Percentiles rank a stretch among this genome's conserved stretches.
Evolutionary conservation across 2,797 vertebrate species (phyloP).

Genomic region (Heliangelus exortis): DNA sequence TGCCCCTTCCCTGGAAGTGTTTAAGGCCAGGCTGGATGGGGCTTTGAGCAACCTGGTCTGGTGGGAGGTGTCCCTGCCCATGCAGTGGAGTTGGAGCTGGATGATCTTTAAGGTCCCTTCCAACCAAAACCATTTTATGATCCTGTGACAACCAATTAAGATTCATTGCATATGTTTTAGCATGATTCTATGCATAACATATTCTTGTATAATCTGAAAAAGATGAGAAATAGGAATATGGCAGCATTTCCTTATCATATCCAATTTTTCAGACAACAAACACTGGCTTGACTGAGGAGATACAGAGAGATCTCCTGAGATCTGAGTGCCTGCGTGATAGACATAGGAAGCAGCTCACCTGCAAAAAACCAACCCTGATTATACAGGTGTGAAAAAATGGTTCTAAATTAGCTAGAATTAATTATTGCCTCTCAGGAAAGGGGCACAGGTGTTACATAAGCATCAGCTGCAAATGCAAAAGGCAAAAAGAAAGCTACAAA

Average conservation of each 20-base stretch:
- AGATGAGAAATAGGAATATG: background rate
- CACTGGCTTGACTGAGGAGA: background rate
- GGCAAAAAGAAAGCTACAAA: background rate
- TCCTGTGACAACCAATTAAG: background rate
- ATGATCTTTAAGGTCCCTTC: no score
- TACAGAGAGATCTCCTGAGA: background rate
- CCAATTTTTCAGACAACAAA: background rate
- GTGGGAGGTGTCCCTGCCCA: no score
- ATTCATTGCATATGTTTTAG: background rate
- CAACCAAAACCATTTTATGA: no score
- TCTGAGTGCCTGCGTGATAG: background rate
- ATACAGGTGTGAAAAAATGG: background rate
- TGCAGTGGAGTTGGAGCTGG: no score
- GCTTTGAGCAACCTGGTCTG: no score
- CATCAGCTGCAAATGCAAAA: background rate
- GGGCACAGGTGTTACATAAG: background rate
- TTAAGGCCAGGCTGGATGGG: no score
- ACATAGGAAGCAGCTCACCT: background rate
- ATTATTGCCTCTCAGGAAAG: background rate
- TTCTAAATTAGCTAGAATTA: slow-evolving; percentile 14
- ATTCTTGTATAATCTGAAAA: background rate
- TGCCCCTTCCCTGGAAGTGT: no score
- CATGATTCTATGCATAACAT: background rate
- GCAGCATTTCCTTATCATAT: background rate
- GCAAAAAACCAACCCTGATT: background rate